A percentile compares a stretch with the other conserved stretches of the same genome.
phyloP scores from a whole-genome alignment of 1,140 invertebrate genomes.

The Pseudomyrmex cubaensis region DNA sequence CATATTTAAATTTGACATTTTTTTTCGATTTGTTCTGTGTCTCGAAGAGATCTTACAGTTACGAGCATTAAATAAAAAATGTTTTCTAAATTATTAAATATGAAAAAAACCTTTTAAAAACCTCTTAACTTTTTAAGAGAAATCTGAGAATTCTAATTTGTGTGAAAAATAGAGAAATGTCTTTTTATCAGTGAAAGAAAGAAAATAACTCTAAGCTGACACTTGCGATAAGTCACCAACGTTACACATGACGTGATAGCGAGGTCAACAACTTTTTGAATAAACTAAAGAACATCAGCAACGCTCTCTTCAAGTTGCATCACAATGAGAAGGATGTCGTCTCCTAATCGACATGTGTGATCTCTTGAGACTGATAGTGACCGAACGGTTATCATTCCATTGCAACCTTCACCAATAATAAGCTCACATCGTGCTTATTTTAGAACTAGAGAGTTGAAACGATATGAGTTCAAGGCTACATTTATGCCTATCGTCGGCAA shows the following conservation, averaged over 20 bases:
- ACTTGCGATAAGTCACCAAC: not conserved
- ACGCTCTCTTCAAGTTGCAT: slow-evolving; percentile 60
- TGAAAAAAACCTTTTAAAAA: too few relatives aligned
- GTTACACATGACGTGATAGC: slow-evolving; percentile 44
- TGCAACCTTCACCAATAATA: slow-evolving; percentile 39
- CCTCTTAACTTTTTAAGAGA: too few relatives aligned
- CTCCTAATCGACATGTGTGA: not conserved
- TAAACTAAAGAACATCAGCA: not conserved
- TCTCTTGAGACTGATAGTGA: slow-evolving; percentile 31
- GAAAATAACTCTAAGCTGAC: slow-evolving; percentile 43
- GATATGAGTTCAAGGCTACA: slow-evolving; percentile 63
- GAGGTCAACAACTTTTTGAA: slow-evolving; percentile 30
- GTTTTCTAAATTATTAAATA: too few relatives aligned
- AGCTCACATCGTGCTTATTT: too few relatives aligned
- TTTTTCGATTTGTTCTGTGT: too few relatives aligned
- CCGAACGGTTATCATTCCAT: slow-evolving; percentile 68
- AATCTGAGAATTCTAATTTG: too few relatives aligned
- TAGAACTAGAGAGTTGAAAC: too few relatives aligned
- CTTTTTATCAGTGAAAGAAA: slow-evolving; percentile 40
- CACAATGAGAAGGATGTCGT: slow-evolving; percentile 50
- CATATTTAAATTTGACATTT: too few relatives aligned
- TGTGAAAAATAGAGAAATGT: too few relatives aligned
- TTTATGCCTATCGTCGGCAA: slow-evolving; percentile 76
- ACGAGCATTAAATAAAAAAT: too few relatives aligned
- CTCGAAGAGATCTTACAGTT: too few relatives aligned